These are phyloP conservation scores for Uria lomvia DNA, from an alignment of 2,113 vertebrate genomes.

Conservation along the genomic window DNA sequence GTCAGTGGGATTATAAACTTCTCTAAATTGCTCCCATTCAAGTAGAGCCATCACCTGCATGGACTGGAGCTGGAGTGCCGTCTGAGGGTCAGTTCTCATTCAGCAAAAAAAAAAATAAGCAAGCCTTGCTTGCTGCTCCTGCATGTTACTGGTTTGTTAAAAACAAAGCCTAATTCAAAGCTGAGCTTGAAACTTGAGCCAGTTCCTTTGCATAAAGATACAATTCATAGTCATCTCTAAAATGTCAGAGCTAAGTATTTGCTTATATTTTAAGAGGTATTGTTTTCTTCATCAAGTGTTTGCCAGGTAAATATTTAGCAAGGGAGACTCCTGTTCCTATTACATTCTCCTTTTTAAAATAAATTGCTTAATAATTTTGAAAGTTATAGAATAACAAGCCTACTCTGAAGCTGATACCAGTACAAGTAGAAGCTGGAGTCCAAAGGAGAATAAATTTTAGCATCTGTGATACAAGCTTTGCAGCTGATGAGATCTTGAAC, in stretches of 20 bases:
- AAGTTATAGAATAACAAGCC: neutral
- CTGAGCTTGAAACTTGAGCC: neutral
- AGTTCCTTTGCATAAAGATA: neutral
- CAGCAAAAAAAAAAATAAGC: neutral
- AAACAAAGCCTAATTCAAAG: conserved; percentile 3
- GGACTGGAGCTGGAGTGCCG: neutral
- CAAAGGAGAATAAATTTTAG: neutral
- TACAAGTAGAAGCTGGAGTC: neutral
- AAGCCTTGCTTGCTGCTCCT: neutral
- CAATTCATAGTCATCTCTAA: neutral
- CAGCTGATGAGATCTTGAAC: neutral
- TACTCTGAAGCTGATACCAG: neutral
- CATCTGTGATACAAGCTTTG: neutral
- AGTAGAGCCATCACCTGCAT: neutral
- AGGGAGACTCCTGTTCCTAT: neutral
- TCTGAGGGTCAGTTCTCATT: neutral
- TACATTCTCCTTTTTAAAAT: neutral
- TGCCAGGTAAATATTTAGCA: conserved; percentile 39
- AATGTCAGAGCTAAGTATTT: conserved; percentile 3
- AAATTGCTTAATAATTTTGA: neutral
- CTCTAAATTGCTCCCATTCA: neutral
- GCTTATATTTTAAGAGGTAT: neutral
- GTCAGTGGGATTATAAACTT: neutral
- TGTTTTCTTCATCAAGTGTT: neutral
- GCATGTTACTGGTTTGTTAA: neutral